Evolutionary conservation across 2,113 vertebrate genomes (phyloP), one percentile per base, ranked within the genome.

Genomic region (Sinocyclocheilus rhinocerous): DNA sequence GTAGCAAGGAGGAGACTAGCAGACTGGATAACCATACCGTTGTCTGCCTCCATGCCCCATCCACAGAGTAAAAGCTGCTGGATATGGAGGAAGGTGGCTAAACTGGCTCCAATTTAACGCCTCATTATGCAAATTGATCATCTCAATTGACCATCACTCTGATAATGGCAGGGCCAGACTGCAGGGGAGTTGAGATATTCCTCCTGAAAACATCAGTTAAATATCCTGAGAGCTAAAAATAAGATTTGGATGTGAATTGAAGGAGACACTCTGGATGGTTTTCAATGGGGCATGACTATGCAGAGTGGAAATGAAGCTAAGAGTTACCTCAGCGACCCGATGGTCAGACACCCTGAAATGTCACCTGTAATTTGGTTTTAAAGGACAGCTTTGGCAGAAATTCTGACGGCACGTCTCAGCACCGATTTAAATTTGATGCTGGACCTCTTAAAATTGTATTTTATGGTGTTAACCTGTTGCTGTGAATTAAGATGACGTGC

Each of bases 101-200:
- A 93, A 93, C 93, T 92, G 94, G 89, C 91, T 89, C 88, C 93
- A 95, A 95, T 95, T 95, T 95, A 94, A 95, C 93, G 94, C 93
- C 92, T 94, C 94, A 95, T 95, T 95, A 95, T 94, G 95, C 92
- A 95, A 95, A 95, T 95, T 93, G 93, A 94, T 95, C 94, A 94
- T 95, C 94, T 94, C 94, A 95, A 95, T 95, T 95, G 95, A 95
- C 94, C 93, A 93, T 94, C 93, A 88, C 90, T 93, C 90, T 87
- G 90, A 91, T 93, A 94, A 94, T 94, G 91, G 92, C 91, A 89
- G 24, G 84, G 90, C 90, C 91, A 94, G 92, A 92, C 72, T 88
- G 90, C 84, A 86, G 90, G 87, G 87, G 84, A 87, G 91, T 90
- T 88, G 91, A 91, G 90, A 91, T 87, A 92, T 91, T 90, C 89